Conservation (phyloP, 2,797 vertebrate species). For the Huso huso region DNA sequence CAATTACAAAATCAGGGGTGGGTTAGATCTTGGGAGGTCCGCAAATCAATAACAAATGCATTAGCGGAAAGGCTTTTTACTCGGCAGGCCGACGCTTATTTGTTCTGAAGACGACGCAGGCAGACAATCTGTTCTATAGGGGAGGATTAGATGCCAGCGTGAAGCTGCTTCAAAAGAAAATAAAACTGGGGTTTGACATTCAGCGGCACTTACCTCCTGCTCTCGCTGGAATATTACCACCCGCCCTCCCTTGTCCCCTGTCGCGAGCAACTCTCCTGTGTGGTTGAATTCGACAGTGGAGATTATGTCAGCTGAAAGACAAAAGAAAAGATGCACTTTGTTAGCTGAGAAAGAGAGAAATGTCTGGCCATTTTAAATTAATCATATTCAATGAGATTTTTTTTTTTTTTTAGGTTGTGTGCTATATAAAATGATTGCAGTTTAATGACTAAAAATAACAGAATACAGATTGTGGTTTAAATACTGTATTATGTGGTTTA, state of each 20-base stretch:
- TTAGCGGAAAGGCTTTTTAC: not conserved
- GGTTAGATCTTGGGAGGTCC: slow-evolving; percentile 25
- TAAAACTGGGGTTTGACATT: slow-evolving; percentile 38
- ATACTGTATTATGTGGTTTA: too few relatives aligned
- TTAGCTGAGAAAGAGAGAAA: too few relatives aligned
- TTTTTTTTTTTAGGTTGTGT: too few relatives aligned
- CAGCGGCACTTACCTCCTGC: slow-evolving; percentile 78
- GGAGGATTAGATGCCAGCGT: slow-evolving; percentile 45
- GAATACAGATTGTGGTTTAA: too few relatives aligned
- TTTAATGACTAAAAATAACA: too few relatives aligned
- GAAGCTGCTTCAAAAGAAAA: slow-evolving; percentile 43
- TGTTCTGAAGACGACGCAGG: not conserved
- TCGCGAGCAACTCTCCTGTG: slow-evolving; percentile 91
- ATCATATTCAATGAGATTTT: too few relatives aligned
- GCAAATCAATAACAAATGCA: slow-evolving; percentile 9
- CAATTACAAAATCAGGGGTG: not conserved
- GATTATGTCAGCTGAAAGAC: slow-evolving; percentile 90
- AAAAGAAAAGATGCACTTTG: slow-evolving; percentile 21
- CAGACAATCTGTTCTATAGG: slow-evolving; percentile 7
- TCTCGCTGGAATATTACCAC: slow-evolving; percentile 97
- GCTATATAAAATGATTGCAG: too few relatives aligned
- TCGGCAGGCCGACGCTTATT: not conserved
- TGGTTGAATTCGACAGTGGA: slow-evolving; percentile 97
- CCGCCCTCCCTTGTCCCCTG: slow-evolving; percentile 93
- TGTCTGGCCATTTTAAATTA: too few relatives aligned